Evolutionary conservation across 2,797 vertebrate genomes (phyloP).

Genomic region (Thalassophryne amazonica): DNA sequence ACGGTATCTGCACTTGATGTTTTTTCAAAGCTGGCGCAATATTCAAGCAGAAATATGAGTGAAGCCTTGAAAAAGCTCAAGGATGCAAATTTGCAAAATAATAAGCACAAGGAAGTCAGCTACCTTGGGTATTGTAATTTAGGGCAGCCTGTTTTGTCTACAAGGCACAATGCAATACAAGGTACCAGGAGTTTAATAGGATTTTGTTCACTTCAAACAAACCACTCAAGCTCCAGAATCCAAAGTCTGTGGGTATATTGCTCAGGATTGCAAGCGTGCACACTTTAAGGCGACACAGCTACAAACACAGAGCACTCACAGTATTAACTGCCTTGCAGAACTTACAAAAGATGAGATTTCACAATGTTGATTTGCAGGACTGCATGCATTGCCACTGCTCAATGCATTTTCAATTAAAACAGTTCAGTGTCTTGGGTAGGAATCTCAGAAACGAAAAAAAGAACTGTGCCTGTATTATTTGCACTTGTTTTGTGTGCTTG

Average conservation of each 20-base stretch:
- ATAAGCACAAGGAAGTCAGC: slow-evolving; percentile 52
- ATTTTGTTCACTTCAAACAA: slow-evolving; percentile 74
- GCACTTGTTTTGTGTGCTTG: slow-evolving; percentile 17
- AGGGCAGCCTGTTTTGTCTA: slow-evolving; percentile 51
- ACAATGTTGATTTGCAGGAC: slow-evolving; percentile 17
- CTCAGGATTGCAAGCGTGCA: slow-evolving; percentile 62
- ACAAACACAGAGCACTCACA: slow-evolving; percentile 49
- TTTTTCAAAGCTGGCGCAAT: slow-evolving; percentile 3
- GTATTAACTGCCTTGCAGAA: slow-evolving; percentile 62
- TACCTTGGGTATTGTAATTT: slow-evolving; percentile 58
- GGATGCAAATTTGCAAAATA: slow-evolving; percentile 32
- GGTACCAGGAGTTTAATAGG: slow-evolving; percentile 66
- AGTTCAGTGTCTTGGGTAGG: background rate
- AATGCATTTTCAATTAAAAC: slow-evolving; percentile 1
- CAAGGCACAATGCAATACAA: slow-evolving; percentile 58
- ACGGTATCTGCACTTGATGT: slow-evolving; percentile 3
- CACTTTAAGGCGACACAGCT: slow-evolving; percentile 67
- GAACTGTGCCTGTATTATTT: background rate
- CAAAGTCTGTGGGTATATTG: slow-evolving; percentile 64
- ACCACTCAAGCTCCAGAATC: slow-evolving; percentile 49
- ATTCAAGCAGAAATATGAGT: slow-evolving; percentile 2
- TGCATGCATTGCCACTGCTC: background rate
- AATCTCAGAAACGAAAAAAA: background rate
- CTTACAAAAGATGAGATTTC: slow-evolving; percentile 52
- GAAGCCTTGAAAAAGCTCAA: slow-evolving; percentile 17